Conservation (phyloP, 2,888 invertebrate genomes). For the Nomada ruficornis region DNA sequence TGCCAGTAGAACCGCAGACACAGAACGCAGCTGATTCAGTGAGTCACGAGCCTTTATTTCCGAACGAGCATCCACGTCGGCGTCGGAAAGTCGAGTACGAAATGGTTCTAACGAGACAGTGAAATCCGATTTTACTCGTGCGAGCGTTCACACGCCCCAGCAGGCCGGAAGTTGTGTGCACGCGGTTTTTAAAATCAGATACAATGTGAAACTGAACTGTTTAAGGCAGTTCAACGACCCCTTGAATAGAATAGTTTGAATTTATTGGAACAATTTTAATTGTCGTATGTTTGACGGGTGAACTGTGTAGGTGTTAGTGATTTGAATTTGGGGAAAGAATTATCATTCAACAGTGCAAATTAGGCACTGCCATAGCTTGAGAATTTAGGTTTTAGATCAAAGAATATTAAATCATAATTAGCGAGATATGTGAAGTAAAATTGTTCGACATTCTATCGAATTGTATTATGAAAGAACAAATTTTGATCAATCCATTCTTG, state of each 20-base stretch:
- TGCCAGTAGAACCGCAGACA: conserved; percentile 20
- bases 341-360: too few relatives aligned
- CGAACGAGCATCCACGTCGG: conserved; percentile 35
- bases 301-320: not conserved
- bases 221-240: too few relatives aligned
- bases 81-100: conserved; percentile 29
- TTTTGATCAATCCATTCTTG: too few relatives aligned
- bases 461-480: too few relatives aligned
- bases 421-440: not conserved
- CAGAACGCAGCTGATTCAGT: conserved; percentile 37
- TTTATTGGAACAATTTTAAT: not conserved
- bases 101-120: conserved; percentile 30
- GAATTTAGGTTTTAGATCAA: not conserved
- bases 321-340: not conserved
- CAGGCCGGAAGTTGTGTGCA: conserved; percentile 44
- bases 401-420: not conserved
- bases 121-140: conserved; percentile 40
- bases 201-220: not conserved
- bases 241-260: not conserved
- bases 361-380: too few relatives aligned
- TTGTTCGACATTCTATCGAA: too few relatives aligned
- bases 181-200: not conserved
- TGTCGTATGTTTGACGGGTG: not conserved
- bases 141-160: conserved; percentile 21
- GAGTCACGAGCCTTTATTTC: conserved; percentile 56